Base-by-base conservation (phyloP, 2,888 invertebrate genomes). In the Drosophila neutralis region DNA sequence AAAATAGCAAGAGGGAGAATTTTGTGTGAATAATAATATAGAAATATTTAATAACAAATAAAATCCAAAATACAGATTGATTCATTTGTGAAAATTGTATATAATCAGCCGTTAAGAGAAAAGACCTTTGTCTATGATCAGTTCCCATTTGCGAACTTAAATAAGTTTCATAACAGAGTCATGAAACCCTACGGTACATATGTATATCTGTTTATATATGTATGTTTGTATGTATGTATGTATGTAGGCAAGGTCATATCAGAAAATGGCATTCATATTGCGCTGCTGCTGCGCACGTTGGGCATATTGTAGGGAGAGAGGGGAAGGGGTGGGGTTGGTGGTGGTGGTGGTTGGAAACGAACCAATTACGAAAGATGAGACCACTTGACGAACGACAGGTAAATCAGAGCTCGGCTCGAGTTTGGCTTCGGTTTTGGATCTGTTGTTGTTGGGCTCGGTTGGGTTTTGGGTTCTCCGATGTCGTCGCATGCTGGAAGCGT, bases 351-450 rank as follows among this genome's bases (percentile, higher is more conserved):
- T 36, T 36, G 36, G 15, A 6, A 24, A n/a, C 63, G 52, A 45
- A 51, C 56, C 67, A 80, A 73, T 80, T 79, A 66, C 81, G 65
- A 73, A 79, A 80, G 81, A 66, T 77, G 69, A 73, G 66, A 76
- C 69, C 60, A 76, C 68, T 80, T 68, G 48, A 35, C 57, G 71
- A 65, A 29, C 58, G 58, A 42, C 80, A 78, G 72, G 45, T 76
- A 72, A 72, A 60, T 53, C 80, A n/a, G 29, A 4, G 52, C n/a
- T 29, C 48, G 35, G 53, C 49, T 35, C 52, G 35, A 42, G 48
- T 59, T 59, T 27, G 24, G 45, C 53, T 29, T 62, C 21, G 58
- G 70, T 56, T 57, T 27, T 27, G 18, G 21, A 2, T 27, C 21
- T 51, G 27, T 24, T 45, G 54, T 18, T 64, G 58, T 45, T 60